Evolutionary conservation across 2,113 vertebrate genomes (phyloP).

Genomic region (Erythrolamprus reginae): DNA sequence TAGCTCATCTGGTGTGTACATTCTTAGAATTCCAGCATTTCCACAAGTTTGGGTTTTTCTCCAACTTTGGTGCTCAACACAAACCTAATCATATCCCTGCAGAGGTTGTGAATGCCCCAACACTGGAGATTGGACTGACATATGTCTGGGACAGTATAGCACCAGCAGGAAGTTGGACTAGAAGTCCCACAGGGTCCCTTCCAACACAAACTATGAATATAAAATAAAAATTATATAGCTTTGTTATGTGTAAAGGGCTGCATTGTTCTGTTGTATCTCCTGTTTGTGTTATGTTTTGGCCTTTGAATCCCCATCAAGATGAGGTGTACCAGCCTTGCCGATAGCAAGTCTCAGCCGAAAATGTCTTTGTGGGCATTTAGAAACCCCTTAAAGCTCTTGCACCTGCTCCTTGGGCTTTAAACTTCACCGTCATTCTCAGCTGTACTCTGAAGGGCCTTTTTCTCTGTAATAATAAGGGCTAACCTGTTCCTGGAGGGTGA

Average conservation of each 20-base stretch:
- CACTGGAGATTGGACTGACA: too few relatives aligned
- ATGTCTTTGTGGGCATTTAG: neutral
- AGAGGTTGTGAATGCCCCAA: too few relatives aligned
- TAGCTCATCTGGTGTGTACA: neutral
- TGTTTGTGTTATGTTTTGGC: neutral
- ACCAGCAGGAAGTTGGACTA: too few relatives aligned
- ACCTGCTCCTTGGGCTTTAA: slow-evolving; percentile 1
- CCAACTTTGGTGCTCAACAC: neutral
- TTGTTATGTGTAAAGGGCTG: neutral
- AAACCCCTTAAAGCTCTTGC: neutral
- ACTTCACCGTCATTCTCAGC: neutral
- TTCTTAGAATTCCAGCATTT: neutral
- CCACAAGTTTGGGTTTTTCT: neutral
- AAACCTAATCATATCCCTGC: too few relatives aligned
- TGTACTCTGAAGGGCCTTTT: neutral
- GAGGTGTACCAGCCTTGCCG: neutral
- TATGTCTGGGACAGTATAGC: too few relatives aligned
- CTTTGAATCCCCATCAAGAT: neutral
- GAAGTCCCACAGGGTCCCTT: too few relatives aligned
- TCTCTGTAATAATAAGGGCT: slow-evolving; percentile 17
- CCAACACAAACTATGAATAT: too few relatives aligned
- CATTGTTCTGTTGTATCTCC: neutral
- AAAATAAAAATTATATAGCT: too few relatives aligned
- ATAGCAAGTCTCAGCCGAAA: neutral
- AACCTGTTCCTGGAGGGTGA: neutral